Conservation (phyloP, 2,888 invertebrate genomes). For the Aspidapion aeneum region DNA sequence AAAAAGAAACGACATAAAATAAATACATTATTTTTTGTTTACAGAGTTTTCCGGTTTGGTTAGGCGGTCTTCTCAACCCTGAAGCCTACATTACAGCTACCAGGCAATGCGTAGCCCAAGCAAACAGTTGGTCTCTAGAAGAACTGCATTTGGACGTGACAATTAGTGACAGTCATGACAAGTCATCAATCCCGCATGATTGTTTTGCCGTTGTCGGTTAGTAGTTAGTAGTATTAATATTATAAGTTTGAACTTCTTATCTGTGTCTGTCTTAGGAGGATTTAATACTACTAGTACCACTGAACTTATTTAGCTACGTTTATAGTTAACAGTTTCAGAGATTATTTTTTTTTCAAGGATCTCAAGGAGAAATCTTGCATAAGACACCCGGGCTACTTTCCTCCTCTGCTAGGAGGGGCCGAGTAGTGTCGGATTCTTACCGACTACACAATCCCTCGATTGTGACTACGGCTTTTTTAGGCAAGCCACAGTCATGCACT, state of each 20-base stretch:
- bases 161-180: constrained; percentile 56
- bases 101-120: constrained; percentile 95
- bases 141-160: constrained; percentile 85
- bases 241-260: too few species aligned
- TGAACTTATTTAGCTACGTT: background rate
- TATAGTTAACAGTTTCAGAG: background rate
- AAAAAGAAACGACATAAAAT: too few species aligned
- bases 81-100: constrained; percentile 99
- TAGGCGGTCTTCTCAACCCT: constrained; percentile 96
- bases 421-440: too few species aligned
- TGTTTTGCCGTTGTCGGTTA: constrained; percentile 52
- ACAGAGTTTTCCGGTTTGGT: constrained; percentile 90
- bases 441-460: too few species aligned
- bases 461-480: too few species aligned
- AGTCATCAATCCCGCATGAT: constrained; percentile 39
- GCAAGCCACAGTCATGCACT: too few species aligned
- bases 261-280: too few species aligned
- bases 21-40: constrained; percentile 35
- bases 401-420: too few species aligned
- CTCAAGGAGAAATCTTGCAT: too few species aligned
- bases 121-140: constrained; percentile 95
- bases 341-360: background rate
- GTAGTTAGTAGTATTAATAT: too few species aligned
- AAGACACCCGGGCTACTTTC: too few species aligned
- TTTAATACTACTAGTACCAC: too few species aligned